phyloP scores from a whole-genome alignment of 2,113 vertebrate genomes.

The Panthera leo region DNA sequence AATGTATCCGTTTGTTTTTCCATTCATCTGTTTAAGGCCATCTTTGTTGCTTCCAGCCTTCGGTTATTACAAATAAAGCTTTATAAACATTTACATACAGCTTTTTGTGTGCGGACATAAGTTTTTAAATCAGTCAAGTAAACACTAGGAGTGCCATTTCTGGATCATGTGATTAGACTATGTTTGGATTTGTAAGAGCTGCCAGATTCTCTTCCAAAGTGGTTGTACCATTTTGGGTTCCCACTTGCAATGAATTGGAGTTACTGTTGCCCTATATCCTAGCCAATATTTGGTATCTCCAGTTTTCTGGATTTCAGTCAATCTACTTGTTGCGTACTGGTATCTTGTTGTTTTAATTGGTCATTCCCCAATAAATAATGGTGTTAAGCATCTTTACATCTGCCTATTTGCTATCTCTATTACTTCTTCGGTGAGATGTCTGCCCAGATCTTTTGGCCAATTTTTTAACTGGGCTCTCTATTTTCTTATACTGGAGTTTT shows the following conservation, averaged over 20 bases:
- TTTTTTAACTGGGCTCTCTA: neutral
- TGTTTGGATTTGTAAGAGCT: neutral
- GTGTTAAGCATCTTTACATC: neutral
- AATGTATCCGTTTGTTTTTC: neutral
- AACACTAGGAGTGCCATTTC: neutral
- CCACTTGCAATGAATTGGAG: neutral
- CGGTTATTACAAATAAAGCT: neutral
- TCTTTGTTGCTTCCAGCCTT: neutral
- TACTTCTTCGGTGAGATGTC: neutral
- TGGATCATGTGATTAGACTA: neutral
- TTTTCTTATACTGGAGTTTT: neutral
- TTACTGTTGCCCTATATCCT: too few species aligned
- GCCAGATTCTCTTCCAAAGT: neutral
- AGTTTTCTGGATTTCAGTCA: neutral
- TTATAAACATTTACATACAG: neutral
- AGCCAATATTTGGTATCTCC: neutral
- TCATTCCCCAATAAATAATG: neutral
- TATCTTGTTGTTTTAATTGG: neutral
- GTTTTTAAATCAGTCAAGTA: neutral
- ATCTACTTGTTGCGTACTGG: neutral
- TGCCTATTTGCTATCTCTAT: neutral
- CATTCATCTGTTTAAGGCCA: neutral
- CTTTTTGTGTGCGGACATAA: neutral
- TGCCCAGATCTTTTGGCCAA: neutral
- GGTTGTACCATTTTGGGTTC: neutral